Evolutionary conservation across 53 echinoderm and acorn worm genomes (phyloP), one percentile per base, ranked within the genome.

Genomic region (Hippasteria phrygiana): DNA sequence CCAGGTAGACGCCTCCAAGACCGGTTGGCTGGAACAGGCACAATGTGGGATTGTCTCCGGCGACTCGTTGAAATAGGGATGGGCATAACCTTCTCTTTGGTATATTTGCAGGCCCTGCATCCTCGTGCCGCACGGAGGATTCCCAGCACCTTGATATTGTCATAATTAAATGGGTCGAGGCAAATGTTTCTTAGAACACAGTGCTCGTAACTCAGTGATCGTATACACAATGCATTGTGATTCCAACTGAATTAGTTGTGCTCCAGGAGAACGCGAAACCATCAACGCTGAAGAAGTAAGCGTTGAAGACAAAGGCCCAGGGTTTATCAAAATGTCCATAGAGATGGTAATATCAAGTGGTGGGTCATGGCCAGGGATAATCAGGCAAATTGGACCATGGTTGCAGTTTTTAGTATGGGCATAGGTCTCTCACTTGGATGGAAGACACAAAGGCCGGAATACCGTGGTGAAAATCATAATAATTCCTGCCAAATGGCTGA

Each of bases 261-360:
- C 7, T 62, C 62, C 26, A 62, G 24, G 22, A 62, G 26, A 26
- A 8, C 66, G 33, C 4, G 36, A 14, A 34, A 7, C 66, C 8
- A 66, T 66, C 66, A 35, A 66, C 33, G 33, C 33, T 66, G 66
- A 66, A n/a, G n/a, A n/a, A n/a, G n/a, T n/a, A n/a, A n/a, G n/a
- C n/a, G n/a, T n/a, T n/a, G n/a, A n/a, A 66, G 66, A 66, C 66
- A 66, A 32, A 66, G 72, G 43, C 41, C 72, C 43, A 5, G 72
- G 72, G 18, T 72, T 72, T 40, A 14, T 32, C 24, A n/a, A 43
- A 42, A 72, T 22, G 43, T 72, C 72, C 72, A 72, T 41, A 33
- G 8, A 72, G 70, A 69, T 37, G 38, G 70, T 69, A 69, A 69
- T 34, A 26, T 69, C 70, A 10, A 37, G 17, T 69, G 70, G 70